Conservation (phyloP, 2,888 invertebrate species). For the Lacanobia wlatinum region DNA sequence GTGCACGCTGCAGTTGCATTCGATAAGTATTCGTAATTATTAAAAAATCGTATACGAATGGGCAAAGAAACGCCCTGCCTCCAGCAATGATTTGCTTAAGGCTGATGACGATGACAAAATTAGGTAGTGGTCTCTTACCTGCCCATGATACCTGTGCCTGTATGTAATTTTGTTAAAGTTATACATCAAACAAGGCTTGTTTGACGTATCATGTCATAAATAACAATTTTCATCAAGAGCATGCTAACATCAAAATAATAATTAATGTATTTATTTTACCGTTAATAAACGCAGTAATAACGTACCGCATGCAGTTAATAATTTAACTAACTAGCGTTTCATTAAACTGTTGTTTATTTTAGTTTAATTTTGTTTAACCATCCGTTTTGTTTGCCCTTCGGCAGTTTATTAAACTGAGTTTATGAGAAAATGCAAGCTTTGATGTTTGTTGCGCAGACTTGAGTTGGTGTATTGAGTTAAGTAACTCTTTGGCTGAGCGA, state of each 20-base stretch:
- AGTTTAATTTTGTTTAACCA: constrained; percentile 44
- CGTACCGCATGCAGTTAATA: constrained; percentile 58
- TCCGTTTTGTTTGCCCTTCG: constrained; percentile 34
- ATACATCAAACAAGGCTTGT: neutral
- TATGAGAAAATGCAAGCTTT: constrained; percentile 27
- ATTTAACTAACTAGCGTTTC: constrained; percentile 56
- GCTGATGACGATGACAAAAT: neutral
- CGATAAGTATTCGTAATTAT: neutral
- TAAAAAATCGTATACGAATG: too few relatives aligned
- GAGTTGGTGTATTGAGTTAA: constrained; percentile 4
- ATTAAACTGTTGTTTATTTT: constrained; percentile 43
- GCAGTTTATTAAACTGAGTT: constrained; percentile 40
- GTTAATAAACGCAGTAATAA: constrained; percentile 42
- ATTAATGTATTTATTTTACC: constrained; percentile 53
- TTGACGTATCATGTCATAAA: neutral
- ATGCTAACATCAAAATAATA: constrained; percentile 43
- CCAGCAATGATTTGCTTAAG: neutral
- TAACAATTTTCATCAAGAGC: constrained; percentile 24
- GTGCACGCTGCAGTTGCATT: neutral
- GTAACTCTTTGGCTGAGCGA: constrained; percentile 5
- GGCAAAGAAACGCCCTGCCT: neutral
- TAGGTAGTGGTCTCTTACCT: too few relatives aligned
- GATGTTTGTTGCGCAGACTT: constrained; percentile 18
- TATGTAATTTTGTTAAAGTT: neutral
- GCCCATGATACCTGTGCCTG: too few relatives aligned